These are phyloP conservation scores for Pandemis corylana DNA, from an alignment of 2,888 invertebrate genomes.

Conservation along the genomic window DNA sequence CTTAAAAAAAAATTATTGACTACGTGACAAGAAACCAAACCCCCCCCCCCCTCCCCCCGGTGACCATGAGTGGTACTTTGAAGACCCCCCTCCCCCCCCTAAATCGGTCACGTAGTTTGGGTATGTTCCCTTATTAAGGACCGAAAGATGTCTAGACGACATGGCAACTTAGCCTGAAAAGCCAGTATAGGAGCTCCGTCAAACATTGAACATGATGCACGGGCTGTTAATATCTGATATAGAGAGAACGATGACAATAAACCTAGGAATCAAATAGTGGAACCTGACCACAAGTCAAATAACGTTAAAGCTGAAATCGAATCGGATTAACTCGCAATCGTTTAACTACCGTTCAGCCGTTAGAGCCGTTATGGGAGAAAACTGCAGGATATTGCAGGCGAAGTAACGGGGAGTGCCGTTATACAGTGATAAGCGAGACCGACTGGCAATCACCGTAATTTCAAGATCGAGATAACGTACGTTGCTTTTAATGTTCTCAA, in stretches of 20 bases:
- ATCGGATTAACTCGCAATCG: slow-evolving; percentile 38
- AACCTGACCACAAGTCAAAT: slow-evolving; percentile 16
- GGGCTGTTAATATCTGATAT: background rate
- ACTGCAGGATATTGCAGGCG: slow-evolving; percentile 45
- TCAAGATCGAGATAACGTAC: slow-evolving; percentile 34
- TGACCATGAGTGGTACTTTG: too few relatives aligned
- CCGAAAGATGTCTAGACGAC: background rate
- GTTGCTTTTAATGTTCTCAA: slow-evolving; percentile 28
- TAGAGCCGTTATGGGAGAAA: slow-evolving; percentile 46
- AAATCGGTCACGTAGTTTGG: too few relatives aligned
- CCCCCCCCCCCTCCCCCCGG: too few relatives aligned
- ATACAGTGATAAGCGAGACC: slow-evolving; percentile 33
- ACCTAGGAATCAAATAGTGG: background rate
- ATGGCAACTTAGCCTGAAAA: background rate
- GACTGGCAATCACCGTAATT: slow-evolving; percentile 28
- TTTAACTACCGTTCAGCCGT: slow-evolving; percentile 34
- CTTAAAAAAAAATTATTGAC: too few relatives aligned
- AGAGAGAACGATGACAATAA: background rate
- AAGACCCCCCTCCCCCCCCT: too few relatives aligned
- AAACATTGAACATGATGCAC: background rate
- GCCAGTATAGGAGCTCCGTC: background rate
- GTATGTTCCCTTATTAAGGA: too few relatives aligned
- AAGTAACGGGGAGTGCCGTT: slow-evolving; percentile 44
- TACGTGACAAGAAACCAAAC: too few relatives aligned
- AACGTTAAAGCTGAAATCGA: slow-evolving; percentile 22